These are phyloP conservation scores for Zalophus californianus DNA, from an alignment of 2,797 vertebrate species.

Conservation along the genomic window DNA sequence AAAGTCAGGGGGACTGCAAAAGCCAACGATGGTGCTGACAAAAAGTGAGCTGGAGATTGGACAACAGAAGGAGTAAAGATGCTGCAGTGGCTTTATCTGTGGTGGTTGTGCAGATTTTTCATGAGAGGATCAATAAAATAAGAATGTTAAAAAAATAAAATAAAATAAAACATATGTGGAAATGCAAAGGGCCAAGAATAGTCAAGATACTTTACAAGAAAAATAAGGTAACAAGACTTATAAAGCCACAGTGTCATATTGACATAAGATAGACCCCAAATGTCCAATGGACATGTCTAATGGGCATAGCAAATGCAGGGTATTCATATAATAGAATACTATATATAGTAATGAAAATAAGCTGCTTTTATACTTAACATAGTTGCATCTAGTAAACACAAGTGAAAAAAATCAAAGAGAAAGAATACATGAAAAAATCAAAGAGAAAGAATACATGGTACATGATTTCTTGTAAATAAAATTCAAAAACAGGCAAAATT, in stretches of 20 bases:
- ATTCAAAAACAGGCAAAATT: neutral
- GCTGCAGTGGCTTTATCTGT: no score
- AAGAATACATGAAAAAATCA: neutral
- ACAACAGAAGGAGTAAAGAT: no score
- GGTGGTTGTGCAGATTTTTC: no score
- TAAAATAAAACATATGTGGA: neutral
- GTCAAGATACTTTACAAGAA: neutral
- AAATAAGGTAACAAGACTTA: neutral
- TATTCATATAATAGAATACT: neutral
- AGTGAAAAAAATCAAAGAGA: neutral
- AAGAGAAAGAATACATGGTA: neutral
- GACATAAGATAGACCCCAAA: neutral
- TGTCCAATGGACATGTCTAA: neutral
- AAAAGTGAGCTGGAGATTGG: no score
- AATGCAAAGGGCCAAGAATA: neutral
- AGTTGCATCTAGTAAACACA: neutral
- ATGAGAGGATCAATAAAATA: no score
- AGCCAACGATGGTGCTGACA: no score
- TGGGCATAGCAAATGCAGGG: neutral
- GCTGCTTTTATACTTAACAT: neutral
- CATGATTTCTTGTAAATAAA: neutral
- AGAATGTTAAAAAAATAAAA: no score
- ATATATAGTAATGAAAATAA: conserved; percentile 4
- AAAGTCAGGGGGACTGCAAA: no score
- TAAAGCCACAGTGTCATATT: neutral